Percentiles rank a stretch among this genome's conserved stretches.
Evolutionary conservation across 2,888 invertebrate genomes (phyloP).

Genomic region (Atrina japonica): DNA sequence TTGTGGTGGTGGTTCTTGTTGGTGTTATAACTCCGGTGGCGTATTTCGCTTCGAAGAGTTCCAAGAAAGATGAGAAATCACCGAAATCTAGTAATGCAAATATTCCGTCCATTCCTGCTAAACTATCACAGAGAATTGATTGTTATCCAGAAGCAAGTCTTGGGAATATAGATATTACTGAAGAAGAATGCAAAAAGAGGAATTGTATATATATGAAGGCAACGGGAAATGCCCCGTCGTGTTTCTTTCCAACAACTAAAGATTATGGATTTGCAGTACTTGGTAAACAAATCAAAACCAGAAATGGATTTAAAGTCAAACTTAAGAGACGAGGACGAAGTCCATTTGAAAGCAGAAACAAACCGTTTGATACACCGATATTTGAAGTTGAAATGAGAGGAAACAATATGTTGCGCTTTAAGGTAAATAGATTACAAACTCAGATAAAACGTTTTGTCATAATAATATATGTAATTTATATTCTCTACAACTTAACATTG

Average conservation of each 20-base stretch:
- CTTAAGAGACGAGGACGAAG: conserved; percentile 52
- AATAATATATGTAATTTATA: neutral
- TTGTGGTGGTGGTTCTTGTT: conserved; percentile 46
- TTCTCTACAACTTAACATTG: neutral
- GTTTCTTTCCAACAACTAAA: conserved; percentile 47
- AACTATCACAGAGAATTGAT: conserved; percentile 53
- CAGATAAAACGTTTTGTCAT: too few relatives aligned
- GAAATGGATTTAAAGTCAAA: conserved; percentile 43
- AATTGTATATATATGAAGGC: conserved; percentile 48
- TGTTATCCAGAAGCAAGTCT: conserved; percentile 60
- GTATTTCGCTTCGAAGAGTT: conserved; percentile 45
- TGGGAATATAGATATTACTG: conserved; percentile 45
- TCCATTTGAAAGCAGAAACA: conserved; percentile 50
- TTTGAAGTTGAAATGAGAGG: conserved; percentile 63
- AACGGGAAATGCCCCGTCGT: conserved; percentile 40
- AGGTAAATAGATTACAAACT: too few relatives aligned
- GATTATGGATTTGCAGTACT: conserved; percentile 54
- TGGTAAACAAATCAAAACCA: conserved; percentile 32
- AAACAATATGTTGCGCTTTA: conserved; percentile 60
- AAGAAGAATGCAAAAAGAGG: conserved; percentile 54
- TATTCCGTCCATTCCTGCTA: conserved; percentile 20
- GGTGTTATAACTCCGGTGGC: conserved; percentile 54
- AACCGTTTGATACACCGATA: conserved; percentile 47
- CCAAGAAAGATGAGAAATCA: conserved; percentile 23
- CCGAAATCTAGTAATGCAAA: conserved; percentile 4